phyloP scores from a whole-genome alignment of 2,888 invertebrate species.

The Hirudinaria manillensis region DNA sequence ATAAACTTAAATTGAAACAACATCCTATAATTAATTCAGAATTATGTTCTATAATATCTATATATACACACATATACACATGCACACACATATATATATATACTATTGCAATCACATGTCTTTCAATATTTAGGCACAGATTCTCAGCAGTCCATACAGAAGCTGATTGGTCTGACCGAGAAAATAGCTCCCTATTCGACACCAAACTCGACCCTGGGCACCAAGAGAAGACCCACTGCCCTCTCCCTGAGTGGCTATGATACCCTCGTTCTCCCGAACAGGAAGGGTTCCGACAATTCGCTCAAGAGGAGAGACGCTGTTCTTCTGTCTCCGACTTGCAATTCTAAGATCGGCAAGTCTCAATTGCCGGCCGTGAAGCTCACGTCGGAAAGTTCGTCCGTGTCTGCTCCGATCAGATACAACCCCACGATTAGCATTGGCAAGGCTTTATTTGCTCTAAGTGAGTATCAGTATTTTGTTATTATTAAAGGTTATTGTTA shows the following conservation, averaged over 20 bases:
- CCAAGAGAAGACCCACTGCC: constrained; percentile 16
- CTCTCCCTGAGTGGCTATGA: constrained; percentile 17
- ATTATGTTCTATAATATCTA: too few relatives aligned
- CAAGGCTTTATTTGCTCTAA: not conserved
- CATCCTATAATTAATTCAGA: too few relatives aligned
- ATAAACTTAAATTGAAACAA: too few relatives aligned
- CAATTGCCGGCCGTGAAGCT: constrained; percentile 1
- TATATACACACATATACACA: too few relatives aligned
- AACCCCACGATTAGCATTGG: not conserved
- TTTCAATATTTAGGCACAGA: constrained; percentile 66
- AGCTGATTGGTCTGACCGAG: constrained; percentile 76
- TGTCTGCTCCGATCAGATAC: constrained; percentile 3
- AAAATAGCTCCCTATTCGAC: constrained; percentile 48
- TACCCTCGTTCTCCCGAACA: not conserved
- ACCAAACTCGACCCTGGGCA: not conserved
- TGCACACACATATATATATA: not conserved
- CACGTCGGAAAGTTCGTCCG: constrained; percentile 13
- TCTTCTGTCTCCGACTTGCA: not conserved
- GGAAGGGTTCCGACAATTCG: not conserved
- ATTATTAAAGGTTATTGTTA: too few relatives aligned
- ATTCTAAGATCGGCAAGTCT: not conserved
- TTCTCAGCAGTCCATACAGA: constrained; percentile 92
- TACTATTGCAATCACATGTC: not conserved
- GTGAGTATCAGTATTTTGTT: not conserved
- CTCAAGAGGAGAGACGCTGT: not conserved